Evolutionary conservation across 2,888 invertebrate species (phyloP).

Genomic region (Subacronicta megacephala): DNA sequence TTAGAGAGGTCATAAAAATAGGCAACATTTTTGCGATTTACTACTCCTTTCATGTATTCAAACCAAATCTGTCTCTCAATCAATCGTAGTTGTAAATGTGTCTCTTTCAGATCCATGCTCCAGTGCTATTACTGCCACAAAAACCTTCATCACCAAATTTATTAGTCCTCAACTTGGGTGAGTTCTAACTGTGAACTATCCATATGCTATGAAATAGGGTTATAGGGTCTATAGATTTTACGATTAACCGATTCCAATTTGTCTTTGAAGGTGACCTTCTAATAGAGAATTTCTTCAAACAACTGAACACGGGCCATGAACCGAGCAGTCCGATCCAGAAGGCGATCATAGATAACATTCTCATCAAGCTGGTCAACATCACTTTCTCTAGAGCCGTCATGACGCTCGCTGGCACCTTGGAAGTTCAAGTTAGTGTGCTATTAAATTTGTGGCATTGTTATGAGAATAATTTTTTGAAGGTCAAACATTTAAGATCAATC

Average conservation of each 20-base stretch:
- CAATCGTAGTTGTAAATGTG: not conserved
- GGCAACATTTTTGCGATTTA: too few species aligned
- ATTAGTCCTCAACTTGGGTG: constrained; percentile 93
- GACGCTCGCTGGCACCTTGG: constrained; percentile 92
- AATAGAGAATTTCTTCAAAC: constrained; percentile 94
- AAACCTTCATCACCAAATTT: constrained; percentile 94
- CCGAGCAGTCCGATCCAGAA: constrained; percentile 77
- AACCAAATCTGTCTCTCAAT: too few species aligned
- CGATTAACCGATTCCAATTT: too few species aligned
- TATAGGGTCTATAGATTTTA: too few species aligned
- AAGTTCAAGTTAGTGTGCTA: constrained; percentile 90
- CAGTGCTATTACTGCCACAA: constrained; percentile 93
- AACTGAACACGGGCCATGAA: constrained; percentile 73
- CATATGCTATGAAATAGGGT: too few species aligned
- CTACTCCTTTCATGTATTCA: too few species aligned
- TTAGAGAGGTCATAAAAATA: too few species aligned
- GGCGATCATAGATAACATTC: constrained; percentile 92
- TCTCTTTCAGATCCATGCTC: constrained; percentile 90
- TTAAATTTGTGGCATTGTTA: too few species aligned
- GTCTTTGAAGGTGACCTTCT: constrained; percentile 91
- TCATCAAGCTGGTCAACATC: constrained; percentile 92
- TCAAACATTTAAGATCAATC: too few species aligned
- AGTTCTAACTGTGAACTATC: constrained; percentile 25
- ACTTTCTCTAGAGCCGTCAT: constrained; percentile 92
- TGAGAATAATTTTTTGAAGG: too few species aligned